Percentiles rank a stretch among this genome's conserved stretches.
phyloP scores from a whole-genome alignment of 1,140 invertebrate genomes.

The Drosophila kanapiae region DNA sequence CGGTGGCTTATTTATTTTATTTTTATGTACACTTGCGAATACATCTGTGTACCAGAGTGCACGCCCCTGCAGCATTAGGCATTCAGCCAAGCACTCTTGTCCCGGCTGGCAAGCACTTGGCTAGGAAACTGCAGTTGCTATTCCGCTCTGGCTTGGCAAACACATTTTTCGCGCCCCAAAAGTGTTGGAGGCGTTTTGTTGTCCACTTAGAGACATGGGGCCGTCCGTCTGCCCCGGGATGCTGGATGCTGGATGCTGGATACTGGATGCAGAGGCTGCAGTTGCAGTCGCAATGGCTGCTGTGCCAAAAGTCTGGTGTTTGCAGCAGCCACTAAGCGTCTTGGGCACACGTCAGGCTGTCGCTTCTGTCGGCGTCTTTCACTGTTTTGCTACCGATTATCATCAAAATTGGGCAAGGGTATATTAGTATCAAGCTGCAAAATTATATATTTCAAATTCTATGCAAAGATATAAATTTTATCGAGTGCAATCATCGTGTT shows the following conservation, averaged over 20 bases:
- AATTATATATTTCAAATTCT: too few relatives aligned
- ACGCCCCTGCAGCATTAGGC: conserved; percentile 52
- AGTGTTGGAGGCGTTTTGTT: conserved; percentile 83
- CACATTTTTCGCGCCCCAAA: conserved; percentile 81
- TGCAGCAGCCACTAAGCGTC: conserved; percentile 74
- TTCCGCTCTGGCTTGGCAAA: conserved; percentile 65
- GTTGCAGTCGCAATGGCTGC: conserved; percentile 13
- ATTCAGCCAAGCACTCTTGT: conserved; percentile 64
- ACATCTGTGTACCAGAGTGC: conserved; percentile 32
- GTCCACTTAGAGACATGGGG: conserved; percentile 77
- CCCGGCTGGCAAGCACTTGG: conserved; percentile 51
- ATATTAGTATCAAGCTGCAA: background rate
- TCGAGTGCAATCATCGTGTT: too few relatives aligned
- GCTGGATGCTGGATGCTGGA: conserved; percentile 21
- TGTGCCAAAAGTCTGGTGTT: background rate
- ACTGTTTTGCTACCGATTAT: conserved; percentile 9
- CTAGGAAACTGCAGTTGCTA: conserved; percentile 36
- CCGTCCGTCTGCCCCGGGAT: conserved; percentile 46
- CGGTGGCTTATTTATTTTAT: conserved; percentile 79
- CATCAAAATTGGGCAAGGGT: background rate
- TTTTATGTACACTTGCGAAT: conserved; percentile 56
- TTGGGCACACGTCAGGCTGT: conserved; percentile 80
- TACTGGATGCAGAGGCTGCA: conserved; percentile 25
- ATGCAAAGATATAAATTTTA: too few relatives aligned
- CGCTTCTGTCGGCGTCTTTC: conserved; percentile 72